Base-by-base conservation (phyloP, 2,888 invertebrate genomes). In the Cheilosia pagana region DNA sequence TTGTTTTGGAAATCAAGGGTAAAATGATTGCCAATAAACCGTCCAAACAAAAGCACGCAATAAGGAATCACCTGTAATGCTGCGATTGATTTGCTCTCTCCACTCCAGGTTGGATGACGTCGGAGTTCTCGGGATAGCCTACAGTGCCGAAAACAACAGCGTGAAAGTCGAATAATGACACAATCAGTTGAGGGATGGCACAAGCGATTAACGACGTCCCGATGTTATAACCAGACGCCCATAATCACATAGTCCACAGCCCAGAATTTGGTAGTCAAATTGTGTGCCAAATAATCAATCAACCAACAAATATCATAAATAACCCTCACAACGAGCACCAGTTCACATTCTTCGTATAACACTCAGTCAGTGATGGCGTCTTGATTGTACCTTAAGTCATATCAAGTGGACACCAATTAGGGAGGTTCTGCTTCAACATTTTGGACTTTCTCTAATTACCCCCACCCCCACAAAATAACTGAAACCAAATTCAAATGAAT, bases 391-490 rank as follows among this genome's bases (percentile, higher is more conserved):
- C 2, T 28, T 7, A 3, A 21, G 53, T 23, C 25, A 16, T 16
- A 53, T 52, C 60, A 43, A 60, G 43, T 52, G 72, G 72, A 72
- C 72, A 62, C 52, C 72, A 72, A 72, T 62, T 62, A 72, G 72
- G 62, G 28, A 10, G 43, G 39, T 35, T 81, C 68, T 50, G 21
- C 35, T 35, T 35, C 35, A 12, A 35, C 39, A 50, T 81, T 53
- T 55, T 21, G 25, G 41, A 81, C 75, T 75, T 81, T 81, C 75
- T 70, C 81, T 63, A 63, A 43, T 57, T 52, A 75, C 50, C 52
- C 70, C 39, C 43, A 63, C 71, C 16, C 63, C 63, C 19, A 50
- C 12, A 23, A 41, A 55, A 50, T 41, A 72, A 35, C 65, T 52
- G 59, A 52, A 60, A 59, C 50, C 23, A 65, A 65, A 72, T 65